A percentile compares a stretch with the other conserved stretches of the same genome.
Evolutionary conservation across 2,888 invertebrate genomes (phyloP).

Genomic region (Tinea pellionella): DNA sequence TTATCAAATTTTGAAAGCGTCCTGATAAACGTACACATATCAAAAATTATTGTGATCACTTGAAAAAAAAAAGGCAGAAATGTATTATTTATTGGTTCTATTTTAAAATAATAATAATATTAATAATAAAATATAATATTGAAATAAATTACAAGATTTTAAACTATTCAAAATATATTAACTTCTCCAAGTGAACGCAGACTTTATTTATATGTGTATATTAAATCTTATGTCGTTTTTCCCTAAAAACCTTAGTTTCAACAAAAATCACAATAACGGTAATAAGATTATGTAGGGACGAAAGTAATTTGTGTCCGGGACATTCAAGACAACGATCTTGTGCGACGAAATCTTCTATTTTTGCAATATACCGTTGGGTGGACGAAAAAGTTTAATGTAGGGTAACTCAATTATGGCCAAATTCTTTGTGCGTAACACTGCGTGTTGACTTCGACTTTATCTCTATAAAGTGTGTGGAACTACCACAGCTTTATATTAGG

Average conservation of each 20-base stretch:
- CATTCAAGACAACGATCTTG: slow-evolving; percentile 19
- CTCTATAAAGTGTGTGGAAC: background rate
- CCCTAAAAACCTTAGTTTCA: slow-evolving; percentile 2
- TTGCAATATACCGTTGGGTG: slow-evolving; percentile 32
- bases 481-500: no score
- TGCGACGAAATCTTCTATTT: slow-evolving; percentile 39
- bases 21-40: no score
- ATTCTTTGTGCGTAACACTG: slow-evolving; percentile 32
- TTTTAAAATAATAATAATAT: no score
- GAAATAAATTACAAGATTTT: no score
- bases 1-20: no score
- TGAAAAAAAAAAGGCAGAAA: no score
- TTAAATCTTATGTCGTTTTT: background rate
- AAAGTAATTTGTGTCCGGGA: slow-evolving; percentile 37
- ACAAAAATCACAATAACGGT: slow-evolving; percentile 32
- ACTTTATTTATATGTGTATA: background rate
- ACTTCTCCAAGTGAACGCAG: no score
- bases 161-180: no score
- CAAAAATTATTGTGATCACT: no score
- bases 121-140: no score
- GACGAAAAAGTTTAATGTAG: slow-evolving; percentile 46
- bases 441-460: slow-evolving; percentile 20
- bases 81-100: no score
- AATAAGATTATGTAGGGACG: slow-evolving; percentile 37
- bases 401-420: slow-evolving; percentile 45